These are phyloP conservation scores for Synodontis membranacea DNA, from an alignment of 2,113 vertebrate genomes.

Conservation along the genomic window DNA sequence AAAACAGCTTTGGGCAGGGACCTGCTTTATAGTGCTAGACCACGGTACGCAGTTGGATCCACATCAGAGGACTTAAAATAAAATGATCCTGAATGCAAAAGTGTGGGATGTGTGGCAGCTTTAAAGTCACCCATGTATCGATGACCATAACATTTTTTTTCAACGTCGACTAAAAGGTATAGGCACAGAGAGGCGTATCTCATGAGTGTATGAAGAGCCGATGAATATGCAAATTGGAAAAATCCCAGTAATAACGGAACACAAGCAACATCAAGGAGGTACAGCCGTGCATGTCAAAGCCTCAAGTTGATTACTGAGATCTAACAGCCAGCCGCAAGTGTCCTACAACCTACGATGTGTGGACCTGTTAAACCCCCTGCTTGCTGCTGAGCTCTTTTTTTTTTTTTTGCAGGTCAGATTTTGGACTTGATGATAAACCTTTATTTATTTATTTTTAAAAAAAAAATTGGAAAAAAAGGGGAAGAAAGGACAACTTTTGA, in stretches of 20 bases:
- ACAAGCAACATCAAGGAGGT: not conserved
- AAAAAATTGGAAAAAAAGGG: too few relatives aligned
- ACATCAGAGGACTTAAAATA: conserved; percentile 21
- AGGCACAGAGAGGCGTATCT: not conserved
- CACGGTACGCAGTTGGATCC: not conserved
- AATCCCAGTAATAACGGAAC: not conserved
- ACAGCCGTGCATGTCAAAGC: not conserved
- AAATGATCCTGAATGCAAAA: not conserved
- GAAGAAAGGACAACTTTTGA: not conserved
- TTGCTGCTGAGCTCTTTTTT: not conserved
- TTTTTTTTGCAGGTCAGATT: not conserved
- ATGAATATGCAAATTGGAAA: not conserved
- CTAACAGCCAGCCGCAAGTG: not conserved
- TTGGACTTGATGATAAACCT: not conserved
- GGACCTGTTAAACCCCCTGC: not conserved
- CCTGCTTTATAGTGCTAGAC: not conserved
- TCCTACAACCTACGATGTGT: not conserved
- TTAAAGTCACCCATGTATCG: not conserved
- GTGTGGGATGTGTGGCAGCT: not conserved
- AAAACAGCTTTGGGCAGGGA: conserved; percentile 7
- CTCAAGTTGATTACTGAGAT: not conserved
- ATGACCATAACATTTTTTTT: not conserved
- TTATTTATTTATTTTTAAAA: not conserved
- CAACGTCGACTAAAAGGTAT: not conserved
- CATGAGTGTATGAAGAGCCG: not conserved